Conservation (phyloP, 2,797 vertebrate species). For the Bradypodion ventrale region DNA sequence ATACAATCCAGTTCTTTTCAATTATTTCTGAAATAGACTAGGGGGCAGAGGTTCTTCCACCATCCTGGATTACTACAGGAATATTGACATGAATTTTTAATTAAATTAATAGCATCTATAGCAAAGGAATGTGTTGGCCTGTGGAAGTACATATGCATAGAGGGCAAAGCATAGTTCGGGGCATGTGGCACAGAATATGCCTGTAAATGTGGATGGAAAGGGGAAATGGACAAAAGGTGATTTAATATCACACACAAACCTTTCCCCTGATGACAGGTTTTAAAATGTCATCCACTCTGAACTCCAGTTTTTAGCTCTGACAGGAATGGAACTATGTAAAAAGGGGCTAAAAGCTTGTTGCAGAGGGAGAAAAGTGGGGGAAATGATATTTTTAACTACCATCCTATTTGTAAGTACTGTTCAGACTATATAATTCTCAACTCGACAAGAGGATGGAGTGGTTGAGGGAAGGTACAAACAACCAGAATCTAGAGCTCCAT, state of each 20-base stretch:
- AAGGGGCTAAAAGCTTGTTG: neutral
- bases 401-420: neutral
- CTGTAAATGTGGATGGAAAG: neutral
- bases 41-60: neutral
- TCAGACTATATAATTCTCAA: neutral
- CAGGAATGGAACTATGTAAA: slow-evolving; percentile 8
- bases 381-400: neutral
- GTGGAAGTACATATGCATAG: neutral
- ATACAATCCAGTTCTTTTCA: neutral
- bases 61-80: neutral
- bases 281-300: slow-evolving; percentile 14
- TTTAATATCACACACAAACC: slow-evolving; percentile 25
- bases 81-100: neutral
- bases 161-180: neutral
- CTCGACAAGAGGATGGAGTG: neutral
- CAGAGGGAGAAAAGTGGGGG: neutral
- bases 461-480: neutral
- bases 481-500: neutral
- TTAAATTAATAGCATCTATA: neutral
- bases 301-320: slow-evolving; percentile 12
- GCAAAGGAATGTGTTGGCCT: neutral
- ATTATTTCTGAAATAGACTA: neutral
- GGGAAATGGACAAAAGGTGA: slow-evolving; percentile 3
- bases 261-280: neutral
- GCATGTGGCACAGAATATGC: neutral